Conservation (phyloP, 37 sponge, comb jelly and placozoan species). For the Agelas oroides region DNA sequence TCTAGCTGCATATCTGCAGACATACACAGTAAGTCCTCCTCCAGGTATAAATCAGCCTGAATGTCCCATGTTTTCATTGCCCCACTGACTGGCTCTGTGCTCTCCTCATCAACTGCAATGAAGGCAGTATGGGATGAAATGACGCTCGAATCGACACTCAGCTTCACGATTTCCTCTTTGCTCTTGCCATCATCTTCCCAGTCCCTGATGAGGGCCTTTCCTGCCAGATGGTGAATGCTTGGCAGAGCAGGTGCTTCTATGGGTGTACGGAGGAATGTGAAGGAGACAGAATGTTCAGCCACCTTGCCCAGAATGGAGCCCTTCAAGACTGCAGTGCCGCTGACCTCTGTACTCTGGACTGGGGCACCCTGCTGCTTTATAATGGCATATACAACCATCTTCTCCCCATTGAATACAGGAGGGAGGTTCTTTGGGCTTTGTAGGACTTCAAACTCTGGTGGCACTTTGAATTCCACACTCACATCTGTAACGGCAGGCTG, state of each 20-base stretch:
- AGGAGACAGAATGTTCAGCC: slow-evolving; percentile 27
- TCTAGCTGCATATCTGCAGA: no score
- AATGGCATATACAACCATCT: slow-evolving; percentile 62
- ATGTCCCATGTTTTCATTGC: slow-evolving; percentile 61
- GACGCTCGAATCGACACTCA: slow-evolving; percentile 71
- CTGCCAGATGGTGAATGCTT: slow-evolving; percentile 79
- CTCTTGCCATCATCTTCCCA: slow-evolving; percentile 17
- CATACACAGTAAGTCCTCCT: no score
- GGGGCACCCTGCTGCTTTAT: not conserved
- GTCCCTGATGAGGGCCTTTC: slow-evolving; percentile 67
- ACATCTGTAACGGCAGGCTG: slow-evolving; percentile 65
- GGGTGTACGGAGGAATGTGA: not conserved
- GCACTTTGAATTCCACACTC: slow-evolving; percentile 45
- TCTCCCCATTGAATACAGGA: slow-evolving; percentile 67
- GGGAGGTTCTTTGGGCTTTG: slow-evolving; percentile 57
- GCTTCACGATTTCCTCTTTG: slow-evolving; percentile 54
- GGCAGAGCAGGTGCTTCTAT: slow-evolving; percentile 21
- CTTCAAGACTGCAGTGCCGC: slow-evolving; percentile 37
- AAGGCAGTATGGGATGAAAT: slow-evolving; percentile 73
- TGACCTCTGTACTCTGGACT: not conserved
- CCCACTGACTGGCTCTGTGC: slow-evolving; percentile 53
- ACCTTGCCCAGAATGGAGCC: slow-evolving; percentile 39
- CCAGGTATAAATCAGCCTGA: not conserved
- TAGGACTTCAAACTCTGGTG: slow-evolving; percentile 2
- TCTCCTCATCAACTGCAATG: slow-evolving; percentile 71